Percentiles rank a stretch among this genome's conserved stretches.
Conservation (phyloP, 2,113 vertebrate species). For the Otis tarda region DNA sequence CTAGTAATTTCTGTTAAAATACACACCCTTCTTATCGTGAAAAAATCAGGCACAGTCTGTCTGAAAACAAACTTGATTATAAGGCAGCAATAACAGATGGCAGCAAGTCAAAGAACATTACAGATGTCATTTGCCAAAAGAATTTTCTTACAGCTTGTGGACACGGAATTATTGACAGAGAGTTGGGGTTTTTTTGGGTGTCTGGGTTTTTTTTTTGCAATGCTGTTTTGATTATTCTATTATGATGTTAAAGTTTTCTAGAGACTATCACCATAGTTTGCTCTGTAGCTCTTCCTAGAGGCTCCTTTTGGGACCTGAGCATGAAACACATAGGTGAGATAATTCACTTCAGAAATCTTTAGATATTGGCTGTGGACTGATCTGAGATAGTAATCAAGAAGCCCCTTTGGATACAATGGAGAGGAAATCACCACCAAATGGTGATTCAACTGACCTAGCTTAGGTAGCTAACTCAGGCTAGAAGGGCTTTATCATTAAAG, state of each 20-base stretch:
- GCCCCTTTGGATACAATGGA: background rate
- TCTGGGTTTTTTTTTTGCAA: background rate
- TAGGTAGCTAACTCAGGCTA: background rate
- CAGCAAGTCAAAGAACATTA: conserved; percentile 41
- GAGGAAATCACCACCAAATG: background rate
- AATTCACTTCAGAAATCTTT: background rate
- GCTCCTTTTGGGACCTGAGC: background rate
- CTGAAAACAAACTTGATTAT: conserved; percentile 39
- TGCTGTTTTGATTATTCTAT: background rate
- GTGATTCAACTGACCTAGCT: background rate
- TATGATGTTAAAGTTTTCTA: background rate
- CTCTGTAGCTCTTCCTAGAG: background rate
- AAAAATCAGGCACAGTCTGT: conserved; percentile 19
- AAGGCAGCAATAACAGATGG: conserved; percentile 18
- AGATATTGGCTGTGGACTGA: background rate
- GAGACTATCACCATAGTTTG: background rate
- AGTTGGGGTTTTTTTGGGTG: background rate
- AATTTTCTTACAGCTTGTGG: conserved; percentile 12
- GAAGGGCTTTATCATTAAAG: background rate
- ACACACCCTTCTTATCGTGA: conserved; percentile 3
- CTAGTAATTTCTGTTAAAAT: background rate
- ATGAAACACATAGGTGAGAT: background rate
- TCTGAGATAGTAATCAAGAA: background rate
- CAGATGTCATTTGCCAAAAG: conserved; percentile 15
- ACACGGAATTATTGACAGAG: background rate